These are phyloP conservation scores for Aepyceros melampus DNA, from an alignment of 2,113 vertebrate genomes.

Conservation along the genomic window DNA sequence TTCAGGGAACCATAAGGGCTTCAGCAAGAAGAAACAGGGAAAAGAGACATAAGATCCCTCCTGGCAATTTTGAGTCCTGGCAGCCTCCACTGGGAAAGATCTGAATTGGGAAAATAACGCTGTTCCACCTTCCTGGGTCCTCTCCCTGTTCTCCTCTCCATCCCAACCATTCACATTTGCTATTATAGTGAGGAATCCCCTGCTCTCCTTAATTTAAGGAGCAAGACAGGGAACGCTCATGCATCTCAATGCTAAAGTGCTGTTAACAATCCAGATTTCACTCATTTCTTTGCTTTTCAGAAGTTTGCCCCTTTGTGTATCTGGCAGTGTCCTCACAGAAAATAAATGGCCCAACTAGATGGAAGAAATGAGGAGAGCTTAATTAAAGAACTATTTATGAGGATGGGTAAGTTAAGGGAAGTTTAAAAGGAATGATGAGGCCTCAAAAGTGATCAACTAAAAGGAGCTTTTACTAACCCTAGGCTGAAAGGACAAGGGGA, in stretches of 20 bases:
- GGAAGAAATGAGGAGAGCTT: not conserved
- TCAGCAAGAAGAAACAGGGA: not conserved
- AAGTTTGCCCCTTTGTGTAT: not conserved
- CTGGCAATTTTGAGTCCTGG: not conserved
- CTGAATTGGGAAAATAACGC: not conserved
- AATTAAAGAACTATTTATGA: not conserved
- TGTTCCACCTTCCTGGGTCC: not conserved
- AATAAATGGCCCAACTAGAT: not conserved
- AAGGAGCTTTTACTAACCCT: not conserved
- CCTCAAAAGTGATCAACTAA: too few species aligned
- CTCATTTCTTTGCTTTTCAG: not conserved
- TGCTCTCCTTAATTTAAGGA: not conserved
- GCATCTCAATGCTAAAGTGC: not conserved
- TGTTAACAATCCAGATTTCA: not conserved
- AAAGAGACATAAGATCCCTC: not conserved
- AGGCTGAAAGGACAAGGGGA: not conserved
- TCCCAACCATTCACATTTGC: not conserved
- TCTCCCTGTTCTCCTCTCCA: not conserved
- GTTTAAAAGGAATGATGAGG: not conserved
- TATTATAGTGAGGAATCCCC: not conserved
- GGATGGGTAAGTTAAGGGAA: too few species aligned
- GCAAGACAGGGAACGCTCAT: not conserved
- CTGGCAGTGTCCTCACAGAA: not conserved
- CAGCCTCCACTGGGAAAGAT: not conserved
- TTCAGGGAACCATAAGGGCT: not conserved